Percentiles rank a stretch among this genome's conserved stretches.
Conservation (phyloP, 2,888 invertebrate genomes). For the Ormia ochracea region DNA sequence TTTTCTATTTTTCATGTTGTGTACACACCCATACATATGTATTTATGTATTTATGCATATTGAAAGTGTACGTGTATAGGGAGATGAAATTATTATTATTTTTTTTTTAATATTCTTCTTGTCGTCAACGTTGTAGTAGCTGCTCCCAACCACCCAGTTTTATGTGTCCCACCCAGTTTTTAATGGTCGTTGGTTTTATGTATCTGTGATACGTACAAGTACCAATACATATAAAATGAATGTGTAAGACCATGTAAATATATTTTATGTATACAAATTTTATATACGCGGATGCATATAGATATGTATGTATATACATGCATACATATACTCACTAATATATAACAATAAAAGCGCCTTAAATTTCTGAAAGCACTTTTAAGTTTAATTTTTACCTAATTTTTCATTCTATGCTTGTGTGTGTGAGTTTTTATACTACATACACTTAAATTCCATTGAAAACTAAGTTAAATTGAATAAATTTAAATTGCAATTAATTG, state of each 20-base stretch:
- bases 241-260: too few species aligned
- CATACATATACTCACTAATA: background rate
- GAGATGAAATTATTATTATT: too few species aligned
- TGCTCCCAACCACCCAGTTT: conserved; percentile 50
- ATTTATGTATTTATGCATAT: background rate
- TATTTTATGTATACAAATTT: too few species aligned
- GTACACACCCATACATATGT: too few species aligned
- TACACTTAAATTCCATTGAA: conserved; percentile 42
- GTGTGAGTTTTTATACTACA: background rate
- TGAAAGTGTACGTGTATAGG: too few species aligned
- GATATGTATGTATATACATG: background rate
- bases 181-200: conserved; percentile 43
- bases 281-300: too few species aligned
- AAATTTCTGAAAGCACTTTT: conserved; percentile 44
- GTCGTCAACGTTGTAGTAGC: background rate
- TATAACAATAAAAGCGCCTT: conserved; percentile 38
- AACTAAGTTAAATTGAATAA: conserved; percentile 35
- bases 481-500: conserved; percentile 45
- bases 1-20: background rate
- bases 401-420: background rate
- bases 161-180: conserved; percentile 60
- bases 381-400: conserved; percentile 54
- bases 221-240: too few species aligned
- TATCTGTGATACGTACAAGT: background rate
- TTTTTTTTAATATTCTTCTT: too few species aligned